Evolutionary conservation across 64 coral and sea anemone species (phyloP), one percentile per base, ranked within the genome.

Genomic region (Acropora yongei): DNA sequence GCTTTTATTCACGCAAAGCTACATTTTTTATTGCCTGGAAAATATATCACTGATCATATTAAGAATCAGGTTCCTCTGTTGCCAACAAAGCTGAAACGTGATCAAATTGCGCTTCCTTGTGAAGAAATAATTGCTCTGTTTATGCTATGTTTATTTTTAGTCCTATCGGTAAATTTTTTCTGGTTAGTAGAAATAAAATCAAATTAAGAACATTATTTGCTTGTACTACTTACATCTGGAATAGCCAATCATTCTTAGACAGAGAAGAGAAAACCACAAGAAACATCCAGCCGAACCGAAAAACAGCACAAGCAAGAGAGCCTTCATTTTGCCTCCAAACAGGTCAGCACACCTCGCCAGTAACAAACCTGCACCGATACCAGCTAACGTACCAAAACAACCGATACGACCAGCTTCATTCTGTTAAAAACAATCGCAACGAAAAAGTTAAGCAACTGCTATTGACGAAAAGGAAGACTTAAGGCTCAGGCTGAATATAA

Each of bases 321-420:
- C 82, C 78, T 98, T 98, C 87, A 98, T 98, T 66, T 85, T 83
- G 18, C 94, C 93, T 5, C 96, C 96, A 83, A 98, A 95, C 48
- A 95, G 91, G 82, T 98, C 96, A 8, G 96, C 94, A 42, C 94
- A 95, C 89, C 97, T 99, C 5, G 97, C 97, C 44, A 99, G 94
- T 4, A 96, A 47, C 43, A 99, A 83, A 75, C 97, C 97, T 17
- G 97, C 92, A 12, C 91, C 91, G 58, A 96, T 99, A 49, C 97
- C 97, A 30, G 97, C 97, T 30, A 99, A 40, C 18, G 97, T 96
- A 8, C 91, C 97, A 47, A 96, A 99, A 63, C 93, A 99, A 12
- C 97, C 97, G 44, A 99, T 93, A 91, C 94, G 93, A 18, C 91
- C 94, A 1, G 97, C 94, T 60, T 93, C 68, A 11, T 77, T 79